Base-by-base conservation (phyloP, 2,888 invertebrate genomes). In the Amphipoea lucens region DNA sequence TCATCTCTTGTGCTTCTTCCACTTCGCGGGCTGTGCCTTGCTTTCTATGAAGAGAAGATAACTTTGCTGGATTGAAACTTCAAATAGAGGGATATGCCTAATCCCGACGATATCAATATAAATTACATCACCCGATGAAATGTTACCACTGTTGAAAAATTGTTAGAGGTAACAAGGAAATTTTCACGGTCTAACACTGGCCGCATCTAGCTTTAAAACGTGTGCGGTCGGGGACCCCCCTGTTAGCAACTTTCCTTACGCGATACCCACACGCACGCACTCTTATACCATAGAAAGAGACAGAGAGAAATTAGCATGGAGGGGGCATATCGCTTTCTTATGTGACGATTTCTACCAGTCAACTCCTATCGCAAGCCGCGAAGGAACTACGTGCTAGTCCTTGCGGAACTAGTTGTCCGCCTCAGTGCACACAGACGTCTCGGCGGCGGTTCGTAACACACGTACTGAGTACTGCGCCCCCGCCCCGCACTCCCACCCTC, bases 1-100 rank as follows among this genome's bases (percentile, higher is more conserved):
- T 94, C 40, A 96, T 94, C 82, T 97, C 97, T 57, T 91, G 85
- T 0, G 95, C 97, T 82, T 96, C 96, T 74, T 97, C 97, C 3
- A 96, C 91, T 14, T 95, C 94, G 11, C 92, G 92, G 0, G 86
- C 48, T 0, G 92, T 91, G 51, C 96, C 96, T 84, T 96, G 96
- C 87, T 97, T 96, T 68, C 97, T 97, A 88, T 0, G 6, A 23
- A 51, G 4, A 48, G 4, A 74, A 51, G 17, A 48, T 1, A 40
- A 72, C 29, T 45, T 72, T 63, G 23, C 14, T 40, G 14, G 1
- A 51, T 42, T 45, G 17, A 45, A 45, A 40, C 40, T 40, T 65
- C 20, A 40, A 40, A 68, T 7, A 17, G 3, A 23, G 14, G 36
- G 4, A 23, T 23, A 23, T 51, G 36, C 14, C 14, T 36, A 70